Conservation (phyloP, 1,140 invertebrate species). For the Melanaphis sacchari region DNA sequence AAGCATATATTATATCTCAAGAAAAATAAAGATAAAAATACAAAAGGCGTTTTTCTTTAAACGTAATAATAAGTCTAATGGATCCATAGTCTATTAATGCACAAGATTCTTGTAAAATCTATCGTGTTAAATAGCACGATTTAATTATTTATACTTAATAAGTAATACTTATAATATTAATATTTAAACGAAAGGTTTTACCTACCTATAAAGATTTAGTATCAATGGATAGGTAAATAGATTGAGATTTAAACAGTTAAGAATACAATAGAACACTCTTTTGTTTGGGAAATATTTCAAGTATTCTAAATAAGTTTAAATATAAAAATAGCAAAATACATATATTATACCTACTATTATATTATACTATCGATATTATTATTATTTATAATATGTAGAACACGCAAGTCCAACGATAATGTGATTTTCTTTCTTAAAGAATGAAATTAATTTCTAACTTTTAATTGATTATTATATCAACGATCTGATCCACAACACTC, state of each 20-base stretch:
- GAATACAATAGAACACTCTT: not conserved
- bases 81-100: not conserved
- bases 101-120: not conserved
- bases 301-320: not conserved
- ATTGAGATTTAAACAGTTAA: not conserved
- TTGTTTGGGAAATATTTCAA: not conserved
- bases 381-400: not conserved
- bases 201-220: not conserved
- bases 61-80: not conserved
- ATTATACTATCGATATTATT: not conserved
- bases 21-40: not conserved
- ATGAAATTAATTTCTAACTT: no score
- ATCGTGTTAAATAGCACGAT: not conserved
- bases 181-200: no score
- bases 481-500: no score
- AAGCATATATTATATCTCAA: not conserved
- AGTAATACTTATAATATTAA: no score
- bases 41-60: not conserved
- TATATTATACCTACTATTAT: not conserved
- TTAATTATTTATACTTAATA: not conserved
- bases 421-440: not conserved
- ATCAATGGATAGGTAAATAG: not conserved
- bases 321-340: not conserved
- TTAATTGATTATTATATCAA: no score
- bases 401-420: not conserved